Percentiles rank a stretch among this genome's conserved stretches.
phyloP scores from a whole-genome alignment of 2,888 invertebrate species.

The Tyria jacobaeae region DNA sequence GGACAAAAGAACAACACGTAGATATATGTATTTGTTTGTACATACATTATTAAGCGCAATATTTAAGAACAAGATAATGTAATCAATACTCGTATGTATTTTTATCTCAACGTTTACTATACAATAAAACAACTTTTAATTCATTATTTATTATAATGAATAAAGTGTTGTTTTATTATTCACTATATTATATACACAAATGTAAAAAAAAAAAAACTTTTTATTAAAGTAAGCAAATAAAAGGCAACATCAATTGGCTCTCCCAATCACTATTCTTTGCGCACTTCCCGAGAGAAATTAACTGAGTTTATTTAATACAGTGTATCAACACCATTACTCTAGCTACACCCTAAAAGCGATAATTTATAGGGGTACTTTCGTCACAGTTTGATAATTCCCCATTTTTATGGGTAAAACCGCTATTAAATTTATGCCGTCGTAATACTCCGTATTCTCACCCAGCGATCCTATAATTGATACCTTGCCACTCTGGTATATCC shows the following conservation, averaged over 20 bases:
- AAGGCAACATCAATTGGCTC: conserved; percentile 39
- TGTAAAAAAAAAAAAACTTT: conserved; percentile 13
- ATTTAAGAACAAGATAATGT: too few relatives aligned
- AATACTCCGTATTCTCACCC: conserved; percentile 53
- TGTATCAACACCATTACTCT: conserved; percentile 48
- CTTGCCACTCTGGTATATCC: conserved; percentile 46
- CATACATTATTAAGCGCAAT: too few relatives aligned
- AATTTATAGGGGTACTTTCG: conserved; percentile 68
- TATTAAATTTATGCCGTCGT: conserved; percentile 68
- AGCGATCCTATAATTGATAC: conserved; percentile 65
- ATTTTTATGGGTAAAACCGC: conserved; percentile 66
- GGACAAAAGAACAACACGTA: too few relatives aligned
- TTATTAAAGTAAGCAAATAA: conserved; percentile 34
- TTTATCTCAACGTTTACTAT: too few relatives aligned
- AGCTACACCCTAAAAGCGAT: conserved; percentile 54
- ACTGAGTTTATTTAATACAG: conserved; percentile 44
- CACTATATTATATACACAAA: conserved; percentile 5
- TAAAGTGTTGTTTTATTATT: background rate
- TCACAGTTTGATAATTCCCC: conserved; percentile 69
- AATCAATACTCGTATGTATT: too few relatives aligned
- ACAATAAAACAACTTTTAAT: too few relatives aligned
- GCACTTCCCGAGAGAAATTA: conserved; percentile 42
- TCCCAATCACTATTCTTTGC: conserved; percentile 43
- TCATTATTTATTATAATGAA: too few relatives aligned
- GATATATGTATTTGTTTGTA: too few relatives aligned